Conservation (phyloP, 92 coral and sea anemone genomes). For the Palythoa grandis region DNA sequence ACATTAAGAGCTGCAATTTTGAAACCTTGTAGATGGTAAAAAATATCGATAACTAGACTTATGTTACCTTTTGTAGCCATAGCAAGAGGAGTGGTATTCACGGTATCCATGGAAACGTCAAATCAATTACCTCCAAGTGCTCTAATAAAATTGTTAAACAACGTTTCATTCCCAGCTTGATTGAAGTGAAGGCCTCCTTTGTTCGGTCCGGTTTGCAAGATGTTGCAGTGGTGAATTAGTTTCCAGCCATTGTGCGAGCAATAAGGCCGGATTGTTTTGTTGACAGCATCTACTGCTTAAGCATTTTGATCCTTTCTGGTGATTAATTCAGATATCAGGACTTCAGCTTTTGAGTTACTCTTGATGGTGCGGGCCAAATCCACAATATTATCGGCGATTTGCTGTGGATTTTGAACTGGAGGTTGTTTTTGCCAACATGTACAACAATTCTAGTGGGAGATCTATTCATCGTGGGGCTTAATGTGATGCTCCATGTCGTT, state of each 20-base stretch:
- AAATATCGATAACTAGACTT: too few relatives aligned
- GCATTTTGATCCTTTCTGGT: constrained; percentile 46
- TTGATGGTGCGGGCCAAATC: constrained; percentile 51
- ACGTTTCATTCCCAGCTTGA: constrained; percentile 36
- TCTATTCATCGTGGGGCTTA: background rate
- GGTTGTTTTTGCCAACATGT: constrained; percentile 56
- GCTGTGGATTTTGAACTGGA: constrained; percentile 44
- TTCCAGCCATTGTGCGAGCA: constrained; percentile 42
- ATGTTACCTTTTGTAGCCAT: too few relatives aligned
- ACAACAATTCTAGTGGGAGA: constrained; percentile 32
- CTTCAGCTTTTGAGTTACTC: constrained; percentile 37
- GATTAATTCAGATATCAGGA: constrained; percentile 47
- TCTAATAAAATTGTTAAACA: constrained; percentile 19
- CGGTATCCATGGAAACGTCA: too few relatives aligned
- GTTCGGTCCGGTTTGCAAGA: constrained; percentile 38
- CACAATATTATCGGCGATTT: constrained; percentile 58
- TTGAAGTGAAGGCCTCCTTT: constrained; percentile 48
- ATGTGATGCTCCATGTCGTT: constrained; percentile 20
- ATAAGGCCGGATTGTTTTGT: constrained; percentile 46
- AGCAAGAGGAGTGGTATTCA: too few relatives aligned
- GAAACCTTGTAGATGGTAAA: too few relatives aligned
- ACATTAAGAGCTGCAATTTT: too few relatives aligned
- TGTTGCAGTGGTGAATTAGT: constrained; percentile 34
- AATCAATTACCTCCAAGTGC: too few relatives aligned
- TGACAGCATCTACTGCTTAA: constrained; percentile 45